Evolutionary conservation across 1,140 invertebrate genomes (phyloP).

Genomic region (Drosophila subpulchrella): DNA sequence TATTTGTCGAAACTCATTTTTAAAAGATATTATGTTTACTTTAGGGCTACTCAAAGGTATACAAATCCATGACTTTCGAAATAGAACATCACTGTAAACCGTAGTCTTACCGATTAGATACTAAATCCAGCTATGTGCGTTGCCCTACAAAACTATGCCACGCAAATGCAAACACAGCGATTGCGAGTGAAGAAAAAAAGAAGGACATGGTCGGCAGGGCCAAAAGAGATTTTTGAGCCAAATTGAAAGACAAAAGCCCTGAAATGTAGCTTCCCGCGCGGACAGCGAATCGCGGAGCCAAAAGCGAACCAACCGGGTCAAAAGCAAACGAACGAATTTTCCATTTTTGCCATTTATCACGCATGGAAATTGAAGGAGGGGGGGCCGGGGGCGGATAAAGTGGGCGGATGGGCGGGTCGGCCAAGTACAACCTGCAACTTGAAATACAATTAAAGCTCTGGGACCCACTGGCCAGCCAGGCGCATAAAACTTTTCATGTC

Average conservation of each 20-base stretch:
- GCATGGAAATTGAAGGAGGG: constrained; percentile 46
- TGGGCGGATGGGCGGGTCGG: neutral
- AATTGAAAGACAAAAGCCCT: constrained; percentile 65
- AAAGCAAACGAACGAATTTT: constrained; percentile 34
- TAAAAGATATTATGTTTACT: no score
- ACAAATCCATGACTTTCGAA: neutral
- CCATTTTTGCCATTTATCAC: constrained; percentile 58
- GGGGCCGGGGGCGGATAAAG: neutral
- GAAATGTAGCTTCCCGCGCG: constrained; percentile 40
- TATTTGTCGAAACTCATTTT: no score
- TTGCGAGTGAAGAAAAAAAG: constrained; percentile 16
- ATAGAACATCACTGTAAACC: constrained; percentile 2
- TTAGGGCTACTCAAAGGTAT: neutral
- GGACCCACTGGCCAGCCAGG: constrained; percentile 48
- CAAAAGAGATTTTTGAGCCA: constrained; percentile 38
- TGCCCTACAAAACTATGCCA: constrained; percentile 36
- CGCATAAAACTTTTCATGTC: constrained; percentile 49
- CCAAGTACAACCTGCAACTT: constrained; percentile 39
- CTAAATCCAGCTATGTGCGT: constrained; percentile 21
- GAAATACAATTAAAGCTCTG: constrained; percentile 76
- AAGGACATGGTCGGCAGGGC: neutral
- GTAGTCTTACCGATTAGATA: constrained; percentile 9
- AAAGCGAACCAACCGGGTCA: constrained; percentile 26
- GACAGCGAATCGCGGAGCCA: constrained; percentile 20
- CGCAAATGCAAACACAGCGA: constrained; percentile 45